Base-by-base conservation (phyloP, 2,888 invertebrate genomes). In the Drepana falcataria region DNA sequence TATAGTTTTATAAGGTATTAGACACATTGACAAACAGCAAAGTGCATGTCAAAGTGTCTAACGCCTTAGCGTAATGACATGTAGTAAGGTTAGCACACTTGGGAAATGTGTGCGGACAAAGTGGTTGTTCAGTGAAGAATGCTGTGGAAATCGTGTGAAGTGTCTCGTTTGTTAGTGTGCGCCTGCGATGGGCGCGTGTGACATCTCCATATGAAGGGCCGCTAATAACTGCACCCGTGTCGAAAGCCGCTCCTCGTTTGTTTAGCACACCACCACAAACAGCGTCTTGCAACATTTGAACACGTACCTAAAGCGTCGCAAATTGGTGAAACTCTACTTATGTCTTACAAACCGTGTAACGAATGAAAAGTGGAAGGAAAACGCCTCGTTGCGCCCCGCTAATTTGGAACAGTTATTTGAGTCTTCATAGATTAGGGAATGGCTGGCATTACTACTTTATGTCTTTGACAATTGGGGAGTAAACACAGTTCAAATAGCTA, bases 301-400 rank as follows among this genome's bases (percentile, higher is more conserved):
- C 72, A 71, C 71, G 69, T 70, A 66, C 71, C 65, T 62, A 65
- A 73, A 73, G 73, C 77, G 80, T 78, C 74, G 78, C 81, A 63
- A 86, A 85, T 84, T 82, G 78, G 86, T 79, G 84, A 86, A 87
- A 86, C 79, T 73, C 73, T 75, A 80, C 75, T 80, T 68, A 55
- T 41, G 21, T 51, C 73, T 70, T 69, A 59, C 53, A 55, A 62
- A 64, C 58, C 59, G 60, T 59, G 59, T 64, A 61, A 73, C 67
- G 69, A 69, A 65, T 66, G 71, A 73, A 76, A 76, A 75, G 57
- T 63, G 53, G 60, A 58, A 58, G 65, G 65, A 72, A 75, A 70
- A 65, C 54, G 52, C 21, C 21, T 21, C 1, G 21, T 21, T 21
- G 48, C 49, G 41, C 49, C 53, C 47, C 51, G 33, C 51, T 41